Evolutionary conservation across 1,140 invertebrate species (phyloP), one percentile per base, ranked within the genome.

Genomic region (Drosophila azteca): DNA sequence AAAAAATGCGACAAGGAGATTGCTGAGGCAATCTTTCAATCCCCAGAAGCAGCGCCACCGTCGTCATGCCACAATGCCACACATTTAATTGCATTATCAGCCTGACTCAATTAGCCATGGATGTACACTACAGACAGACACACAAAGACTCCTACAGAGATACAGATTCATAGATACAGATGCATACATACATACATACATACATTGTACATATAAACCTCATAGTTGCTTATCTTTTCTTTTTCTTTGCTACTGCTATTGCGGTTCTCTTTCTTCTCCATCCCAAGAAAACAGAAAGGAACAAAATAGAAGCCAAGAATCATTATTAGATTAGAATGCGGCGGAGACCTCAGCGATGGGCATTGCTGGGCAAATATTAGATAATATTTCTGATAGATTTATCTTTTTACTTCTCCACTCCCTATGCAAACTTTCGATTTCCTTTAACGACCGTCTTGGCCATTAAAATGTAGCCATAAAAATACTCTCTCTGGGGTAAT

Each of bases 51-150:
- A 35, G 31, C 31, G 5, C 4, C 35, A 39, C 35, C 35, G 11
- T 39, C 35, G 3, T 39, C 35, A 39, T 39, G 35, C 35, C 11
- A 11, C 35, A 39, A 39, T 39, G 35, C 35, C 62, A 44, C 64
- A 31, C 29, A 57, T 45, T 61, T 85, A 81, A 87, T 85, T 87
- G 82, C 74, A 85, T 85, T 87, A 85, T 87, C 81, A 67, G 67
- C 39, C 43, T 87, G 81, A 87, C 59, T 85, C 77, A 85, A 85
- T 85, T 84, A 69, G 60, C 45, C 49, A 65, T 65, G 66, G 67
- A 39, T 80, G 63, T 81, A 60, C 43, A 44, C 52, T 51, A 43
- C 48, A 70, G 50, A 70, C 20, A 15, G 4, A 35, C 11, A 39
- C 3, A 13, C 1, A 35, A 20, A 20, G 17, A 20, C 17, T 20